Conservation (phyloP, 2,888 invertebrate genomes). For the Liopterus haemorrhoidalis region DNA sequence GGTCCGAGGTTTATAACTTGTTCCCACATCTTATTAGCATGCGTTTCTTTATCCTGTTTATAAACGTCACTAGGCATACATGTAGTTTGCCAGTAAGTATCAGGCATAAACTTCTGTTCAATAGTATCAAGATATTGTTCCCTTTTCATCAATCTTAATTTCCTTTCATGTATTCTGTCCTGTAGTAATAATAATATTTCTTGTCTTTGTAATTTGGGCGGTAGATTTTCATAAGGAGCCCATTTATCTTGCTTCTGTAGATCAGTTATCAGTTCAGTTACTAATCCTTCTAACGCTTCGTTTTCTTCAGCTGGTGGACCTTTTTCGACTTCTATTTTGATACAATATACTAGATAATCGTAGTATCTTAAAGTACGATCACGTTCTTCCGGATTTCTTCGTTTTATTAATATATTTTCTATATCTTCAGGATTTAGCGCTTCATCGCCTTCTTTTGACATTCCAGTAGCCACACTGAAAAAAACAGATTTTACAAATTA, state of each 20-base stretch:
- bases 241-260: conserved; percentile 38
- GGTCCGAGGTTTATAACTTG: conserved; percentile 43
- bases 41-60: conserved; percentile 37
- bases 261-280: conserved; percentile 41
- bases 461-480: too few species aligned
- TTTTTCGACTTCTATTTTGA: too few species aligned
- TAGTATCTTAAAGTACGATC: conserved; percentile 44
- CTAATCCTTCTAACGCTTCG: conserved; percentile 39
- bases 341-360: too few species aligned
- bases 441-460: too few species aligned
- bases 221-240: conserved; percentile 35
- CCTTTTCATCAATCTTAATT: too few species aligned
- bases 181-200: conserved; percentile 40
- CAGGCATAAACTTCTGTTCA: conserved; percentile 37
- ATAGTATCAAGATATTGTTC: conserved; percentile 43
- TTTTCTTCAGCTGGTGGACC: conserved; percentile 35
- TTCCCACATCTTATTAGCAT: conserved; percentile 44
- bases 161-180: conserved; percentile 38
- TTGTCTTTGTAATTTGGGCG: conserved; percentile 35
- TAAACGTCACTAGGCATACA: conserved; percentile 29
- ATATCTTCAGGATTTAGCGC: too few species aligned
- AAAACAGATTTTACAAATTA: too few species aligned
- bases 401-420: conserved; percentile 41
- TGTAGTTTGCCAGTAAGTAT: conserved; percentile 41
- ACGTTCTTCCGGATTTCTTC: conserved; percentile 42